These are phyloP conservation scores for Delphinus delphis DNA, from an alignment of 2,113 vertebrate species.

Conservation along the genomic window DNA sequence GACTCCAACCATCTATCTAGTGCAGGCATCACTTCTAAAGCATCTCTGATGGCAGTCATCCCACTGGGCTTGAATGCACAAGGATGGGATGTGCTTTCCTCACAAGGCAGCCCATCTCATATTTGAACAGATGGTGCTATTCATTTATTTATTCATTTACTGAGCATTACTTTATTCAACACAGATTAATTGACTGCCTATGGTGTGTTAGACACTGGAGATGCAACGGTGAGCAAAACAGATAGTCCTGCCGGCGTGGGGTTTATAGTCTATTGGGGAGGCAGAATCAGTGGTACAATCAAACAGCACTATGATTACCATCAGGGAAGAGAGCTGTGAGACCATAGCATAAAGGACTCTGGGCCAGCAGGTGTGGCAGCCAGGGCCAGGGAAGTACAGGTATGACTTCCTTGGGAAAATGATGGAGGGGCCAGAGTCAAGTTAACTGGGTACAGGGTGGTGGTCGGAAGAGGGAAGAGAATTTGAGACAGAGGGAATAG, in stretches of 20 bases:
- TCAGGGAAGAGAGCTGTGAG: not conserved
- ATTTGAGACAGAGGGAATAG: accelerated
- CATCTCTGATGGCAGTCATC: accelerated
- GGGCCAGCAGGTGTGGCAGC: no score
- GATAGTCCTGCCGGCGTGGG: not conserved
- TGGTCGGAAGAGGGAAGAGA: not conserved
- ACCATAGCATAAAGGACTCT: not conserved
- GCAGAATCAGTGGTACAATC: accelerated
- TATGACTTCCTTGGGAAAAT: not conserved
- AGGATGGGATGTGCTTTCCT: no score
- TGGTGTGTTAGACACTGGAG: not conserved
- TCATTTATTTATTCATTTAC: not conserved
- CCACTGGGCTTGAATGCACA: not conserved
- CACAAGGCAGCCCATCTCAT: not conserved
- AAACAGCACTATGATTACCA: no score
- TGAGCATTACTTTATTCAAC: not conserved
- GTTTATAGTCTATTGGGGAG: accelerated
- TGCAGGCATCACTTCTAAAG: accelerated
- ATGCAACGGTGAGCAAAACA: not conserved
- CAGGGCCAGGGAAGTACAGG: not conserved
- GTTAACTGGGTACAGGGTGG: not conserved
- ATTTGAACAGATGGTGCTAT: not conserved
- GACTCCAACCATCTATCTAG: accelerated
- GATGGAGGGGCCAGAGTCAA: not conserved
- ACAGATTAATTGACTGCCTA: accelerated